Evolutionary conservation across 2,113 vertebrate species (phyloP).

Genomic region (Dipodomys merriami): DNA sequence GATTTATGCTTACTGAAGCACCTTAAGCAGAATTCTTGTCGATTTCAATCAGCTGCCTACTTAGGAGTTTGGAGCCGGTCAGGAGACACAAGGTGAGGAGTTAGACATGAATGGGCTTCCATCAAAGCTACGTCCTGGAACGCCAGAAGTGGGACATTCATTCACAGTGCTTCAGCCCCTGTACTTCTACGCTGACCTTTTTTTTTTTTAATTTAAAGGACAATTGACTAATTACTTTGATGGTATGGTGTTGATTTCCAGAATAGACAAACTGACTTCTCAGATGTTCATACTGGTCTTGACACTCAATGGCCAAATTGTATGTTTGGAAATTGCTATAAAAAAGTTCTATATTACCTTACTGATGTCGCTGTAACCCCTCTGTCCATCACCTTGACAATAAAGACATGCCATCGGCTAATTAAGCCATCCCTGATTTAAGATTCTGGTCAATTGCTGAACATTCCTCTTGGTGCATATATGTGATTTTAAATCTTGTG

Average conservation of each 20-base stretch:
- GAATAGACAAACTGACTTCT: neutral
- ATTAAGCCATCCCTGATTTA: neutral
- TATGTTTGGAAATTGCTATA: neutral
- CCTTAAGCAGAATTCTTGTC: slow-evolving; percentile 43
- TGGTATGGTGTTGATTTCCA: neutral
- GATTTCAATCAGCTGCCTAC: slow-evolving; percentile 42
- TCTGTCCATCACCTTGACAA: neutral
- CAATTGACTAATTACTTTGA: neutral
- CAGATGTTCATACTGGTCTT: neutral
- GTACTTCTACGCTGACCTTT: neutral
- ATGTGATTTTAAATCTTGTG: neutral
- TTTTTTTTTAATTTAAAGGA: neutral
- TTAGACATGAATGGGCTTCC: neutral
- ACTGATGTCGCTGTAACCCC: too few relatives aligned
- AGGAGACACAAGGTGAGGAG: neutral
- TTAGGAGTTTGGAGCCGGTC: slow-evolving; percentile 41
- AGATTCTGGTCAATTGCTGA: neutral
- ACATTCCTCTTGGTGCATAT: neutral
- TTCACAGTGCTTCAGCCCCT: neutral
- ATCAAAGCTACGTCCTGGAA: neutral
- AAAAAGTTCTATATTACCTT: too few relatives aligned
- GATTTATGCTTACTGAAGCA: slow-evolving; percentile 35
- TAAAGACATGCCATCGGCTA: neutral
- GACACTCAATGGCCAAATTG: neutral
- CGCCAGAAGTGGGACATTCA: neutral